A percentile compares a stretch with the other conserved stretches of the same genome.
Evolutionary conservation across 1,140 invertebrate species (phyloP).

Genomic region (Megalopta genalis): DNA sequence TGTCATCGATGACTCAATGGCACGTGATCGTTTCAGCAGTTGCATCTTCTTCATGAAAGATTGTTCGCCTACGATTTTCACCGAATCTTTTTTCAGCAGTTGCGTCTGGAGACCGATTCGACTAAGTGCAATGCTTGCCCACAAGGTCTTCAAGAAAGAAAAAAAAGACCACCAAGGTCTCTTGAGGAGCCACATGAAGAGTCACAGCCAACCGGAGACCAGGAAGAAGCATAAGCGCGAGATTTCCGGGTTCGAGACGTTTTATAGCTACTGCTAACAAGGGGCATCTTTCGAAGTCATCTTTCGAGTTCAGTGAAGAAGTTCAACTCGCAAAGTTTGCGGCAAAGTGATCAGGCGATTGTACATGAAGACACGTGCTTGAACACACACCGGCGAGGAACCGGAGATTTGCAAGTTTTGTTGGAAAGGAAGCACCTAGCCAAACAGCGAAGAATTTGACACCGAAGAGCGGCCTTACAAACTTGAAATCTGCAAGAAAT

Average conservation of each 20-base stretch:
- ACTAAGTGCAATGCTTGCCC: too few species aligned
- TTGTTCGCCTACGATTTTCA: too few species aligned
- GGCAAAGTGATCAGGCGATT: constrained; percentile 78
- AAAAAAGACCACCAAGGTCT: too few species aligned
- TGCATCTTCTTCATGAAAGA: too few species aligned
- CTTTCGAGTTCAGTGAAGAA: too few species aligned
- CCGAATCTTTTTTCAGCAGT: too few species aligned
- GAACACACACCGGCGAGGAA: constrained; percentile 86
- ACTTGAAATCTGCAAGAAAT: constrained; percentile 79
- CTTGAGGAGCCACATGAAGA: constrained; percentile 67
- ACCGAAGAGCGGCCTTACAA: constrained; percentile 76
- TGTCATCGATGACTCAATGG: too few species aligned
- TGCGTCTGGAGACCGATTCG: too few species aligned
- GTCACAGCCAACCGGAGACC: constrained; percentile 53
- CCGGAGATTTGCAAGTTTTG: constrained; percentile 83
- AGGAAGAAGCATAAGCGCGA: constrained; percentile 66
- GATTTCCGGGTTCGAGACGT: constrained; percentile 67
- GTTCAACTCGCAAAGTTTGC: constrained; percentile 82
- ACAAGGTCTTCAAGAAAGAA: too few species aligned
- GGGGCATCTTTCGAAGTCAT: constrained; percentile 80
- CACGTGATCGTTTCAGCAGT: too few species aligned
- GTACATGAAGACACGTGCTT: constrained; percentile 84
- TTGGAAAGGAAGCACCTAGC: constrained; percentile 82
- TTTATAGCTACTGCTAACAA: constrained; percentile 72
- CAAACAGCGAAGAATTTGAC: constrained; percentile 74